phyloP scores from a whole-genome alignment of 2,888 invertebrate species.

The Calameuta pallipes region DNA sequence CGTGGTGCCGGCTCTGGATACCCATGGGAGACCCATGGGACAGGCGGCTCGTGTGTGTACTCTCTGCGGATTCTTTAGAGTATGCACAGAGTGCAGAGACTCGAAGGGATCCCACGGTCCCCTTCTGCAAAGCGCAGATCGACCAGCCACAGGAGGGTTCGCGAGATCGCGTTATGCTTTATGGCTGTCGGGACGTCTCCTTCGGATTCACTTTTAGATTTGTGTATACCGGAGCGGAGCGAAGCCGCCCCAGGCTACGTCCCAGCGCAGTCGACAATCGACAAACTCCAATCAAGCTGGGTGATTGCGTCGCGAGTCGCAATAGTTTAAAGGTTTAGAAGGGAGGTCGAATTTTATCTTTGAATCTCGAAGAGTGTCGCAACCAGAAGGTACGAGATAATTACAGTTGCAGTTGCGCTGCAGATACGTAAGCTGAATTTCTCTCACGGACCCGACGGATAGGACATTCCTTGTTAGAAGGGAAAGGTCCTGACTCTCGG shows the following conservation, averaged over 20 bases:
- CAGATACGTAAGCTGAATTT: background rate
- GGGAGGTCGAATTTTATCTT: background rate
- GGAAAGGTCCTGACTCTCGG: background rate
- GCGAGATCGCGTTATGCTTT: background rate
- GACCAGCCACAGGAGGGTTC: constrained; percentile 9
- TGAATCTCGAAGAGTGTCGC: background rate
- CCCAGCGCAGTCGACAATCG: background rate
- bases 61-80: background rate
- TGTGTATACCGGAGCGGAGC: background rate
- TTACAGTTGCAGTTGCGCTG: background rate
- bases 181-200: background rate
- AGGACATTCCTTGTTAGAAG: background rate
- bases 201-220: background rate
- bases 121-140: constrained; percentile 24
- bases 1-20: constrained; percentile 4
- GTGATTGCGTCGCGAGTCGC: background rate
- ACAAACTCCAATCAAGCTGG: background rate
- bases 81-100: constrained; percentile 9
- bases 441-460: background rate
- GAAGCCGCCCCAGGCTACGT: background rate
- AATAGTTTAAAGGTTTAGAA: background rate
- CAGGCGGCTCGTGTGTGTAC: background rate
- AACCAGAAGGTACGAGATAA: background rate
- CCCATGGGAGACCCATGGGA: background rate
- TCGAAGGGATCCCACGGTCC: constrained; percentile 38